Evolutionary conservation across 2,888 invertebrate species (phyloP), one percentile per base, ranked within the genome.

Genomic region (Incurvaria masculella): DNA sequence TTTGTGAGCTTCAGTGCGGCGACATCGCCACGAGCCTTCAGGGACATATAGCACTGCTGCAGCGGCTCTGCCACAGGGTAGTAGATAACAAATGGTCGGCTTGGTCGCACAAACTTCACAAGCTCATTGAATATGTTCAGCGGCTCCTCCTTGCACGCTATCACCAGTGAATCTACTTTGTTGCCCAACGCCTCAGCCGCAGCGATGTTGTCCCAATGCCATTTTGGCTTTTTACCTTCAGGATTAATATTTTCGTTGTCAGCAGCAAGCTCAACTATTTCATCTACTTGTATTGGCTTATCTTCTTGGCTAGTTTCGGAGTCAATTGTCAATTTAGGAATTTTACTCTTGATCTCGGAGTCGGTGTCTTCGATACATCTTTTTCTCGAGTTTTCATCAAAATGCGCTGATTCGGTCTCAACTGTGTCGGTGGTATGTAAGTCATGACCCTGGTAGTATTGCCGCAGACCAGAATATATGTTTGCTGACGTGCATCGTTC

Each of bases 131-230:
- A 81, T 53, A 97, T 85, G 57, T 86, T 88, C 8, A 85, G 70
- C 0, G 97, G 96, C 71, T 97, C 91, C 65, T 94, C 94, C 66
- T 89, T 93, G 48, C 88, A 85, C 2, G 88, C 86, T 52, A 97
- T 83, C 2, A 89, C 80, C 46, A 94, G 72, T 5, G 88, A 86
- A 68, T 93, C 89, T 52, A 89, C 84, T 71, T 87, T 86, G 1
- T 68, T 63, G 45, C 75, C 71, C 52, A 91, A 70, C 33, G 87
- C 60, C 48, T 81, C 72, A 39, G 85, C 81, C 2, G 89, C 89
- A 45, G 74, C 70, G 57, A 84, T 83, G 59, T 88, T 88, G 44
- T 87, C 87, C 55, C 81, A 64, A 59, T 87, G 83, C 88, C 89
- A 89, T 56, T 81, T 83, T 6, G 84, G 82, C 58, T 81, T 83